Evolutionary conservation across 1,140 invertebrate species (phyloP).

Genomic region (Tribolium madens): DNA sequence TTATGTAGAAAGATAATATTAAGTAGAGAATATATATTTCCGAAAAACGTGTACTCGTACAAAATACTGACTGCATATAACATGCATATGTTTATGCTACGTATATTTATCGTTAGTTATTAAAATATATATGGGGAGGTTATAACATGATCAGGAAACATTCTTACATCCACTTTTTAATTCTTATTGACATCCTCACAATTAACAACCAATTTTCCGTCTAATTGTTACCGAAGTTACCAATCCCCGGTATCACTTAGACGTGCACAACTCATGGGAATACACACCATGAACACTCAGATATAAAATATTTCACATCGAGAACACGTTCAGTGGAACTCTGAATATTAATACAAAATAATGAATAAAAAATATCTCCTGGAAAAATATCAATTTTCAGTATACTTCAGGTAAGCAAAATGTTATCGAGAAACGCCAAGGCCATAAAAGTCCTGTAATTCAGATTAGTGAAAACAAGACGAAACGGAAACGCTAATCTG

Average conservation of each 20-base stretch:
- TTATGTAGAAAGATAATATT: conserved; percentile 66
- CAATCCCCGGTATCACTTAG: conserved; percentile 12
- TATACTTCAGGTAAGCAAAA: conserved; percentile 59
- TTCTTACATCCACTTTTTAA: conserved; percentile 57
- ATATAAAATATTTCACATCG: conserved; percentile 63
- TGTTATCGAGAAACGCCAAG: conserved; percentile 55
- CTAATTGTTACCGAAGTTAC: conserved; percentile 11
- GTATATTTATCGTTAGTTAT: conserved; percentile 60
- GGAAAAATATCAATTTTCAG: conserved; percentile 61
- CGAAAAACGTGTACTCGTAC: conserved; percentile 66
- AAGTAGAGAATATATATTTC: conserved; percentile 65
- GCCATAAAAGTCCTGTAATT: conserved; percentile 52
- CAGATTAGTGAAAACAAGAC: conserved; percentile 46
- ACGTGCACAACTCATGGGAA: conserved; percentile 49
- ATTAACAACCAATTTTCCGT: conserved; percentile 52
- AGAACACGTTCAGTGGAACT: conserved; percentile 67
- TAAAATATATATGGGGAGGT: conserved; percentile 61
- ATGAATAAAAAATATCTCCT: conserved; percentile 58
- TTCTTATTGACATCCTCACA: conserved; percentile 62
- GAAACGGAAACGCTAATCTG: conserved; percentile 47
- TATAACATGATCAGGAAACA: conserved; percentile 55
- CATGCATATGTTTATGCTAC: conserved; percentile 58
- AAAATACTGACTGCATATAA: conserved; percentile 64
- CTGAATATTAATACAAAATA: conserved; percentile 59
- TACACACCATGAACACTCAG: conserved; percentile 60